These are phyloP conservation scores for Leptopilina boulardi DNA, from an alignment of 1,140 invertebrate genomes.

Conservation along the genomic window DNA sequence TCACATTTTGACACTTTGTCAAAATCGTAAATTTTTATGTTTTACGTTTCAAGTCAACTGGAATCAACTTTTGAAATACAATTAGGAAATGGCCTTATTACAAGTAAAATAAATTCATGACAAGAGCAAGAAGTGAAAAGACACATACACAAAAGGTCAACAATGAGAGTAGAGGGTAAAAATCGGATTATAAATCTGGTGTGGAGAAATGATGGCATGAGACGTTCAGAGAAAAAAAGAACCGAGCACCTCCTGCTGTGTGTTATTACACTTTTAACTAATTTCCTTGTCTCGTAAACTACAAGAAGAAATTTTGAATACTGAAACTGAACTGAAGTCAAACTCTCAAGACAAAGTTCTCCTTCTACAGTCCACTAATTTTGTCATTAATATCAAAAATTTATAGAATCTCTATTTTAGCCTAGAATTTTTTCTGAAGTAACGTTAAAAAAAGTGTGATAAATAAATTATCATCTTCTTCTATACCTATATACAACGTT, in stretches of 20 bases:
- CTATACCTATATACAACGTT: too few species aligned
- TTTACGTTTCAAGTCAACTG: slow-evolving; percentile 16
- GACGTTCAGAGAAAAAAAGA: slow-evolving; percentile 35
- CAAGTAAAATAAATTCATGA: background rate
- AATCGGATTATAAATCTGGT: background rate
- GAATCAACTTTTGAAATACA: background rate
- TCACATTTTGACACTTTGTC: slow-evolving; percentile 38
- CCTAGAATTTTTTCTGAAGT: too few species aligned
- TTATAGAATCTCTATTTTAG: too few species aligned
- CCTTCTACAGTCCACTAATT: too few species aligned
- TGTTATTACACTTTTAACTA: slow-evolving; percentile 72
- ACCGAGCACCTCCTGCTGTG: slow-evolving; percentile 53
- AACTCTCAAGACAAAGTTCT: too few species aligned
- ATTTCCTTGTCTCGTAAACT: slow-evolving; percentile 72
- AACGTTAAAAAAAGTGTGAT: too few species aligned
- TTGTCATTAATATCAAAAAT: too few species aligned
- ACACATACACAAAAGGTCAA: slow-evolving; percentile 36
- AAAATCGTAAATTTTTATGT: background rate
- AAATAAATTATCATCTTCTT: too few species aligned
- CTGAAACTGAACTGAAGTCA: too few species aligned
- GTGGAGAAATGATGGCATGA: slow-evolving; percentile 37
- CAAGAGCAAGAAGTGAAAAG: background rate
- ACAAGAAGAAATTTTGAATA: slow-evolving; percentile 57
- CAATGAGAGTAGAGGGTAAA: slow-evolving; percentile 28
- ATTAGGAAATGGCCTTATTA: background rate